Conservation (phyloP, 2,113 vertebrate species). For the Chloropsis hardwickii region DNA sequence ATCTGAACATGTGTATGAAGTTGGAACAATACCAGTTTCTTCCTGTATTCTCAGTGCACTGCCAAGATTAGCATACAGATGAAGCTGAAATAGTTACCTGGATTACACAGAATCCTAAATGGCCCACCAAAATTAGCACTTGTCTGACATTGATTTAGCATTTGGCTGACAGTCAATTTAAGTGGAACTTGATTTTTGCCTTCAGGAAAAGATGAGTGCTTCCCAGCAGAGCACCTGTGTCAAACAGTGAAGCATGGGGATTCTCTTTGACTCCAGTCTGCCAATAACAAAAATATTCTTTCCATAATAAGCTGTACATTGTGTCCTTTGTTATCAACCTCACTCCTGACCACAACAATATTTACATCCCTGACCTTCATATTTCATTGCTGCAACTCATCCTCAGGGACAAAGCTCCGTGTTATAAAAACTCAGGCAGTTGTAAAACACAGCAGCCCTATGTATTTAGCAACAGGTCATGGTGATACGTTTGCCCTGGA, state of each 20-base stretch:
- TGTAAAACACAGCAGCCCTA: neutral
- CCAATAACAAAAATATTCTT: neutral
- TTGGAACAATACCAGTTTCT: neutral
- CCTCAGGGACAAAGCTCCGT: neutral
- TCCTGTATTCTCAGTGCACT: neutral
- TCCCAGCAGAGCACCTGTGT: neutral
- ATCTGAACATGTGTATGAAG: neutral
- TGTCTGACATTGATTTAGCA: neutral
- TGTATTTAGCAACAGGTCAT: slow-evolving; percentile 53
- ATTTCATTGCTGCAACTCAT: slow-evolving; percentile 13
- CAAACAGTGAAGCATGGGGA: neutral
- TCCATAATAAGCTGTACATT: neutral
- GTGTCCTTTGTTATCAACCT: neutral
- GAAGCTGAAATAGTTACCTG: neutral
- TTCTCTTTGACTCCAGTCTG: neutral
- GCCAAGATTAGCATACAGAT: neutral
- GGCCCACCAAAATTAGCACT: neutral
- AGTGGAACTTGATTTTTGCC: neutral
- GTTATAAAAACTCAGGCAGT: neutral
- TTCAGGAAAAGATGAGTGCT: neutral
- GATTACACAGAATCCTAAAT: neutral
- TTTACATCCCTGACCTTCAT: neutral
- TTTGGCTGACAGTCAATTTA: neutral
- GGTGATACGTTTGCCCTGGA: slow-evolving; percentile 30
- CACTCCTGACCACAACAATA: neutral